phyloP scores from a whole-genome alignment of 1,140 invertebrate genomes.

The Rhynchophorus ferrugineus region DNA sequence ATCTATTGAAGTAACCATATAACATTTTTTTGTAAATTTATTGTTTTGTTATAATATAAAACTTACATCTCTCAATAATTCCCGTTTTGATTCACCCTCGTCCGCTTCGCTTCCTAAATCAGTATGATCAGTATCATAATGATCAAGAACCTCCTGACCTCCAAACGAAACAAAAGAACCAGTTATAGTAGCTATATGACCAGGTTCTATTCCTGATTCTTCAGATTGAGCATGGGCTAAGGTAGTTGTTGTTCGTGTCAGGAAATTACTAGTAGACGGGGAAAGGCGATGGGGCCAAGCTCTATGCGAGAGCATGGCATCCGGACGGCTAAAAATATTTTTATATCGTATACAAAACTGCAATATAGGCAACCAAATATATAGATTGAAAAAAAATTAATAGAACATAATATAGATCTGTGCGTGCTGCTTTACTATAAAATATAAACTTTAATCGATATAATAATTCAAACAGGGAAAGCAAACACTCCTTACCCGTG shows the following conservation, averaged over 20 bases:
- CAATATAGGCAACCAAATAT: too few relatives aligned
- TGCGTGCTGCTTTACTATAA: too few relatives aligned
- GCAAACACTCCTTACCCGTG: too few relatives aligned
- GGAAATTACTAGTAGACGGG: conserved; percentile 31
- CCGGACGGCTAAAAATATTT: conserved; percentile 16
- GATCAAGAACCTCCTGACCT: conserved; percentile 45
- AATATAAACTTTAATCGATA: too few relatives aligned
- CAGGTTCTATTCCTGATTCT: conserved; percentile 47
- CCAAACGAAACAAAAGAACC: conserved; percentile 55
- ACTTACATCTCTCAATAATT: conserved; percentile 69
- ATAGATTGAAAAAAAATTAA: too few relatives aligned
- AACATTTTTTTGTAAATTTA: too few relatives aligned
- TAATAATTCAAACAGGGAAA: too few relatives aligned
- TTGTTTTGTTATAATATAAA: too few relatives aligned
- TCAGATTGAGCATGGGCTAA: conserved; percentile 36
- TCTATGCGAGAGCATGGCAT: conserved; percentile 37
- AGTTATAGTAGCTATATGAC: conserved; percentile 58
- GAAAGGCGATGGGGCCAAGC: conserved; percentile 39
- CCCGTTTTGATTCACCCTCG: conserved; percentile 64
- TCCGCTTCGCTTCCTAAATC: conserved; percentile 68
- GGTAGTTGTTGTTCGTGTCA: conserved; percentile 25
- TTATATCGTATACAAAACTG: too few relatives aligned
- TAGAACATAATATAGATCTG: too few relatives aligned
- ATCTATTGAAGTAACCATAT: too few relatives aligned
- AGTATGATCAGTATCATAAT: conserved; percentile 69